Evolutionary conservation across 2,888 invertebrate genomes (phyloP).

Genomic region (Polydesmus complanatus): DNA sequence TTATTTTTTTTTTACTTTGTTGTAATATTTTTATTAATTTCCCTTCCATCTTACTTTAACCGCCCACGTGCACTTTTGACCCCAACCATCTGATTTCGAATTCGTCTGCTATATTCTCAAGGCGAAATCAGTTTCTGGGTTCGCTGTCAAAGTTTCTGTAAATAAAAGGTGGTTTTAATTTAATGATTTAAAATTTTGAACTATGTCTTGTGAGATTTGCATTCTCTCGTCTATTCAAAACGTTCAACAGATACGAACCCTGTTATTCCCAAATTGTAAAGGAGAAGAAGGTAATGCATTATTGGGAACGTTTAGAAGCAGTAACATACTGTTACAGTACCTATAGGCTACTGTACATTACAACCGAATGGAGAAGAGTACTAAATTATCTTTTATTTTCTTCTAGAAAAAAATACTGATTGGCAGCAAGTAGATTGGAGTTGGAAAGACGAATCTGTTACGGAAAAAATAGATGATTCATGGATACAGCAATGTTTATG

Average conservation of each 20-base stretch:
- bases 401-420: background rate
- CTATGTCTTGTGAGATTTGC: constrained; percentile 2
- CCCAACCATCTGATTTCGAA: too few species aligned
- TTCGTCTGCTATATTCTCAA: background rate
- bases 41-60: too few species aligned
- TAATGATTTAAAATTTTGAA: background rate
- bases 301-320: background rate
- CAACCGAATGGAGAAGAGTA: too few species aligned
- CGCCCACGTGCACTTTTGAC: too few species aligned
- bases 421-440: background rate
- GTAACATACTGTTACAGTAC: background rate
- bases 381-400: too few species aligned
- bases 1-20: too few species aligned
- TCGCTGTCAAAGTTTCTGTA: background rate
- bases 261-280: background rate
- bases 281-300: background rate
- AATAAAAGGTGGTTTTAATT: too few species aligned
- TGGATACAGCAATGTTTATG: constrained; percentile 55
- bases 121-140: too few species aligned
- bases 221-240: background rate
- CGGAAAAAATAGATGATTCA: constrained; percentile 24
- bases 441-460: background rate
- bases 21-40: too few species aligned
- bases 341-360: background rate
- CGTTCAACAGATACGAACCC: background rate